Evolutionary conservation across 2,888 invertebrate genomes (phyloP).

Genomic region (Dynastes grantii): DNA sequence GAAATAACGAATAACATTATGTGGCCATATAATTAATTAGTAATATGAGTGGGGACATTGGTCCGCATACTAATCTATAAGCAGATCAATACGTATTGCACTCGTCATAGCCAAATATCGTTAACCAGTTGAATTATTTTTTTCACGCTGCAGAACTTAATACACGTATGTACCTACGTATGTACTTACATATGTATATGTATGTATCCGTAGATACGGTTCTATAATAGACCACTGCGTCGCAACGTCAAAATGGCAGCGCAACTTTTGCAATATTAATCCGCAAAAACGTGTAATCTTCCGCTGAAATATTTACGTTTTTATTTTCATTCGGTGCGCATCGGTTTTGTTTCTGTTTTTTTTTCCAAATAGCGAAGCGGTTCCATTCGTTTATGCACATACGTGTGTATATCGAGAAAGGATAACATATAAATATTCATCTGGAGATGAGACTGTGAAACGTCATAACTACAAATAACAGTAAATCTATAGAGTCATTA

Average conservation of each 20-base stretch:
- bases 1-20: no score
- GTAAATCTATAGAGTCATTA: slow-evolving; percentile 46
- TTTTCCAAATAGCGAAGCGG: background rate
- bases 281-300: slow-evolving; percentile 33
- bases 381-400: background rate
- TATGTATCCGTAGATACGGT: background rate
- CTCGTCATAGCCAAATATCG: no score
- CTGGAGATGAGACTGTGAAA: slow-evolving; percentile 46
- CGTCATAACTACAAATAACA: slow-evolving; percentile 50
- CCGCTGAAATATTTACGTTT: slow-evolving; percentile 38
- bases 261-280: slow-evolving; percentile 18
- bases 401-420: slow-evolving; percentile 28
- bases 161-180: background rate
- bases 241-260: no score
- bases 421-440: slow-evolving; percentile 48
- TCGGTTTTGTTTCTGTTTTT: slow-evolving; percentile 6
- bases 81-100: no score
- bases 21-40: no score
- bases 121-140: no score
- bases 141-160: no score
- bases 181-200: background rate
- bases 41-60: background rate
- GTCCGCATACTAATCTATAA: no score
- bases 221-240: background rate
- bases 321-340: slow-evolving; percentile 37